Conservation (phyloP, 2,113 vertebrate species). For the Mobula hypostoma region DNA sequence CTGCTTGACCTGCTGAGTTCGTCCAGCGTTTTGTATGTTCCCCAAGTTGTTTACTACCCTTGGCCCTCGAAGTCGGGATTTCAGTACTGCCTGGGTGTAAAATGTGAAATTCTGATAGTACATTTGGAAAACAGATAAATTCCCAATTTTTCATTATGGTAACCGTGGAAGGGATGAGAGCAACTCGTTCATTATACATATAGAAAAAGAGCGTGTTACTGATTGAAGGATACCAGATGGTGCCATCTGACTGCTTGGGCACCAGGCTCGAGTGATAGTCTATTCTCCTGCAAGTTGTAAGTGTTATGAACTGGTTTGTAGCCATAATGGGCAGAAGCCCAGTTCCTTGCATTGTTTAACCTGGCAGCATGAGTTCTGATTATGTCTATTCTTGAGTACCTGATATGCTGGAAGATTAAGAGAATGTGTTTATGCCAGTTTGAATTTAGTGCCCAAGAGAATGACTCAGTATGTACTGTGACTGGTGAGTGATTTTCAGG, state of each 20-base stretch:
- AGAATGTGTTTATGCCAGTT: background rate
- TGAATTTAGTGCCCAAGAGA: background rate
- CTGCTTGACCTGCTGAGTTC: no score
- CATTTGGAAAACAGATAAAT: background rate
- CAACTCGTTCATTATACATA: conserved; percentile 1
- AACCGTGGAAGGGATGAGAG: background rate
- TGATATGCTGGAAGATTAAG: conserved; percentile 18
- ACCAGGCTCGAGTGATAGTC: background rate
- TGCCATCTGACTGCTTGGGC: conserved; percentile 18
- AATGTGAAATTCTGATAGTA: background rate
- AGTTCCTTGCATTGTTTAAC: conserved; percentile 6
- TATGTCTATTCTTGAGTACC: background rate
- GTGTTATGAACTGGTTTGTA: background rate
- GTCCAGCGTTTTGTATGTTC: no score
- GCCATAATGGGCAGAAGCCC: background rate
- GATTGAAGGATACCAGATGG: conserved; percentile 20
- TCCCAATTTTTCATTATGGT: background rate
- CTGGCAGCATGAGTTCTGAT: background rate
- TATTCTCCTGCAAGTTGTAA: background rate
- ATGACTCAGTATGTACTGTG: background rate
- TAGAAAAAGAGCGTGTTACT: background rate
- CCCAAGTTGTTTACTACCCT: background rate
- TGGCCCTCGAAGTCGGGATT: no score
- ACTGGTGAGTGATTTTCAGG: background rate
- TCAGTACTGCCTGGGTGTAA: background rate